Percentiles rank a stretch among this genome's conserved stretches.
Evolutionary conservation across 2,888 invertebrate species (phyloP).

Genomic region (Morpho helenor): DNA sequence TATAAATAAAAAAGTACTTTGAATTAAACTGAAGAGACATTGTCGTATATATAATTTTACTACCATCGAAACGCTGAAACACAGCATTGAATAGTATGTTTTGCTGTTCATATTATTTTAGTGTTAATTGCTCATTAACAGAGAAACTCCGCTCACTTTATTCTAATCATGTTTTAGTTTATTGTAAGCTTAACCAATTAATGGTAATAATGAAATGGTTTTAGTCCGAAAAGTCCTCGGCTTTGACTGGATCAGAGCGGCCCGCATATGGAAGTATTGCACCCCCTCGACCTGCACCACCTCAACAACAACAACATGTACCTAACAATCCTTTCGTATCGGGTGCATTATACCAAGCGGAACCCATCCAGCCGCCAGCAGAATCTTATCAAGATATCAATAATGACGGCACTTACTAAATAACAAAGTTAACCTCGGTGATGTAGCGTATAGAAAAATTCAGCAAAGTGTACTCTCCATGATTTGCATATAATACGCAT

Average conservation of each 20-base stretch:
- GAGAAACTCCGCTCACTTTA: too few species aligned
- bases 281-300: conserved; percentile 62
- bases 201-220: conserved; percentile 2
- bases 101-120: too few species aligned
- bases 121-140: too few species aligned
- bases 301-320: conserved; percentile 80
- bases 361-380: conserved; percentile 83
- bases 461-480: too few species aligned
- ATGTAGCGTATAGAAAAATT: neutral
- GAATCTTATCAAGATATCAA: conserved; percentile 73
- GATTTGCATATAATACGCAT: too few species aligned
- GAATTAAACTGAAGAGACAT: too few species aligned
- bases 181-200: too few species aligned
- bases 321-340: conserved; percentile 80
- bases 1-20: too few species aligned
- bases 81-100: too few species aligned
- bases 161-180: too few species aligned
- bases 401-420: conserved; percentile 59
- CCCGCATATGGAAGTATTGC: conserved; percentile 64
- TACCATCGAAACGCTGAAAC: too few species aligned
- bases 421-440: neutral
- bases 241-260: conserved; percentile 53
- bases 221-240: conserved; percentile 62
- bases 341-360: conserved; percentile 80
- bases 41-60: too few species aligned